Evolutionary conservation across 2,797 vertebrate species (phyloP).

Genomic region (Xerus rutilus): DNA sequence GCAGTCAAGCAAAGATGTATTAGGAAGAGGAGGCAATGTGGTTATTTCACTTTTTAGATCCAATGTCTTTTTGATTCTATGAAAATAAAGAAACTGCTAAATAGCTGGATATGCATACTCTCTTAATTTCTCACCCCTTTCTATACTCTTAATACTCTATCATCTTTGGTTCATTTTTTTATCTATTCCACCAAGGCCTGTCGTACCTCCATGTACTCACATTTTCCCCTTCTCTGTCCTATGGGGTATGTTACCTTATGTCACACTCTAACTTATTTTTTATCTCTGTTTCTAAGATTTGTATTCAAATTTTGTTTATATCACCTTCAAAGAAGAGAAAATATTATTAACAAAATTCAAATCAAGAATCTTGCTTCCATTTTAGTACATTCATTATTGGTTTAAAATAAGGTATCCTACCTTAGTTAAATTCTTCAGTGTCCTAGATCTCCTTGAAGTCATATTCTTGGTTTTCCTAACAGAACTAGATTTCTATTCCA

Average conservation of each 20-base stretch:
- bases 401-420: constrained; percentile 31
- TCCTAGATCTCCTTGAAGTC: background rate
- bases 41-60: background rate
- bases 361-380: constrained; percentile 41
- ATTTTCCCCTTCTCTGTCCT: background rate
- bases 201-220: background rate
- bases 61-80: background rate
- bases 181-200: background rate
- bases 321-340: constrained; percentile 49
- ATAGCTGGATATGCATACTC: background rate
- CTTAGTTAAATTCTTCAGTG: constrained; percentile 33
- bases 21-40: background rate
- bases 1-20: background rate
- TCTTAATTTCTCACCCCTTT: background rate
- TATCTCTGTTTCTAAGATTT: constrained; percentile 47
- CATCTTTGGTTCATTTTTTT: background rate
- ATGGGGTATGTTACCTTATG: background rate
- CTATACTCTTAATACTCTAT: background rate
- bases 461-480: constrained; percentile 43
- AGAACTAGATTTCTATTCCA: background rate
- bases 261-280: background rate
- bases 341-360: constrained; percentile 30
- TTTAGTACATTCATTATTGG: background rate
- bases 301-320: constrained; percentile 26
- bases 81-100: background rate